phyloP scores from a whole-genome alignment of 2,113 vertebrate species.

The Irena cyanogastra region DNA sequence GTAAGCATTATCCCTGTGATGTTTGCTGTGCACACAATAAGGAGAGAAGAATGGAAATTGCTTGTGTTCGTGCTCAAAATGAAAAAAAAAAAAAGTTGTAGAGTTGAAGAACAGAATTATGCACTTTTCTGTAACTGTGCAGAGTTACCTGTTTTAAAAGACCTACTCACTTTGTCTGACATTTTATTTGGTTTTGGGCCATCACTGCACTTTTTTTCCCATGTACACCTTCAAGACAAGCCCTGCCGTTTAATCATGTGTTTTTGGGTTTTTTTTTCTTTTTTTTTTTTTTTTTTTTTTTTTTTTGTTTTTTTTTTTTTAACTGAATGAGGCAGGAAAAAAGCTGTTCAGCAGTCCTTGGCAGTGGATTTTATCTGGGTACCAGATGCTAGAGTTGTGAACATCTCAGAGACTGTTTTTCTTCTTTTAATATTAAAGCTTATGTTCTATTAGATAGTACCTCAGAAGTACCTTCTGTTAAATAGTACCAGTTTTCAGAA shows the following conservation, averaged over 20 bases:
- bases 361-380: background rate
- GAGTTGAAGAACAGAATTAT: background rate
- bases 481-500: background rate
- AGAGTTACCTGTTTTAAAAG: fast-evolving
- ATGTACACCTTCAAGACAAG: background rate
- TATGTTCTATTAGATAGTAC: background rate
- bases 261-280: background rate
- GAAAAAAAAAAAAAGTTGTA: background rate
- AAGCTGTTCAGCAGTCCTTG: background rate
- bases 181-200: background rate
- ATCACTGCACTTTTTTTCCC: background rate
- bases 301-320: background rate
- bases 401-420: background rate
- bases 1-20: background rate
- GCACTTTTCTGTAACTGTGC: background rate
- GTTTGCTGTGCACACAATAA: background rate
- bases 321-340: background rate
- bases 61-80: background rate
- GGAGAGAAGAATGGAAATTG: background rate
- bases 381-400: background rate
- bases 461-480: background rate
- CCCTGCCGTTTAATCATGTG: background rate
- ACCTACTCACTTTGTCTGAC: background rate
- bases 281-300: background rate
- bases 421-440: background rate